Conservation (phyloP, 2,113 vertebrate genomes). For the Epinephelus lanceolatus region DNA sequence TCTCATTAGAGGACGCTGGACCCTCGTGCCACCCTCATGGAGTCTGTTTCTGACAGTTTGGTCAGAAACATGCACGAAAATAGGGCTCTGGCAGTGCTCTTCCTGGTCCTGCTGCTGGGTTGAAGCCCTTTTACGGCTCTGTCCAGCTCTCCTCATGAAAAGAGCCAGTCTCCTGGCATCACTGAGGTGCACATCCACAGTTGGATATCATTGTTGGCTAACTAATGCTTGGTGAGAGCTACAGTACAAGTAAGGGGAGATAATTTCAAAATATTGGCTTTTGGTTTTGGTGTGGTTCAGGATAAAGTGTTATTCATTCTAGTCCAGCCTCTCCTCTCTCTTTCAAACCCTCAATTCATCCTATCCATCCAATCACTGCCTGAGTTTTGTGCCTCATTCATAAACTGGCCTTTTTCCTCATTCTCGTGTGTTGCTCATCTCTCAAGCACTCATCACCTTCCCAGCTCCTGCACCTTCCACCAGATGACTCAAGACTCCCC, state of each 20-base stretch:
- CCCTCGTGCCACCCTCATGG: no score
- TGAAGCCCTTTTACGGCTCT: no score
- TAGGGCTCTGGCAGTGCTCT: no score
- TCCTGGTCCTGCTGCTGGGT: no score
- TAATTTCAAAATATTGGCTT: not conserved
- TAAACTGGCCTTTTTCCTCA: constrained; percentile 1
- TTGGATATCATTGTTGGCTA: not conserved
- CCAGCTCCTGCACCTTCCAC: not conserved
- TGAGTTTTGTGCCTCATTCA: not conserved
- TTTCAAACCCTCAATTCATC: not conserved
- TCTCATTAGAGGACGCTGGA: no score
- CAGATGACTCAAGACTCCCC: constrained; percentile 12
- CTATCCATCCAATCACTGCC: not conserved
- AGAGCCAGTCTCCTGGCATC: not conserved
- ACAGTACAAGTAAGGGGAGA: not conserved
- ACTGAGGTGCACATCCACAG: not conserved
- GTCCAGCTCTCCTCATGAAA: no score
- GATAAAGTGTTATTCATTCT: not conserved
- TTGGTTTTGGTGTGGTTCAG: not conserved
- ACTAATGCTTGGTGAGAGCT: constrained; percentile 1
- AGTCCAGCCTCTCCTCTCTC: not conserved
- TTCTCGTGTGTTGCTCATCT: constrained; percentile 2
- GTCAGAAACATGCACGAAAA: no score
- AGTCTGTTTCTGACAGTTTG: no score
- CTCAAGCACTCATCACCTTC: not conserved